Base-by-base conservation (phyloP, 1,140 invertebrate species). In the Maconellicoccus hirsutus region DNA sequence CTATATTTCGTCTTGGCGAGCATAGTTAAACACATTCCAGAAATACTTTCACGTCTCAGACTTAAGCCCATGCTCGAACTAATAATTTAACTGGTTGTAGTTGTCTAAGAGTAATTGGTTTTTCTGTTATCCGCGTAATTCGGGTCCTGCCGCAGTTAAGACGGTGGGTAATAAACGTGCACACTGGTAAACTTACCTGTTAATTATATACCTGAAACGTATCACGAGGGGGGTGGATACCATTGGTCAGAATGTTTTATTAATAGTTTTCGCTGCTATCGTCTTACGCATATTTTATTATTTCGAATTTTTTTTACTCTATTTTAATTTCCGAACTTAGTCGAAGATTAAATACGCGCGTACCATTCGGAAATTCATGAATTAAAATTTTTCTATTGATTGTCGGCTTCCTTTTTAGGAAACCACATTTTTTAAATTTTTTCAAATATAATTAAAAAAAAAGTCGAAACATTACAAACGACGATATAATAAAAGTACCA, bases 71-170 rank as follows among this genome's bases (percentile, higher is more conserved):
- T 66, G 25, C 61, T 66, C 61, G 61, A 66, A 66, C 61, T 66
- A 66, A 66, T 66, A 66, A 66, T 66, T 66, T 66, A 66, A 66
- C 61, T 66, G 61, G 61, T 66, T 66, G 61, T 66, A 25, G 61
- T 66, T 66, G 61, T 66, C 61, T 66, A 66, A 66, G 61, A 66
- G 61, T 66, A 66, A 66, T 66, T 66, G 61, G 61, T 66, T 66
- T 66, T 66, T 66, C 10, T 66, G 61, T 66, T 66, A 26, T 66
- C 21, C 61, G 61, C 61, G 61, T 66, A 66, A 66, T 66, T 66
- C 61, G 61, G 61, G 61, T 66, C 61, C 61, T 66, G 61, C 61
- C 61, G 61, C 61, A 14, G 61, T 66, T 66, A 66, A 66, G 61
- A 66, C 61, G 25, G 61, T 66, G 61, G n/a, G 61, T 66, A 66